Evolutionary conservation across 2,113 vertebrate genomes (phyloP).

Genomic region (Scomber colias): DNA sequence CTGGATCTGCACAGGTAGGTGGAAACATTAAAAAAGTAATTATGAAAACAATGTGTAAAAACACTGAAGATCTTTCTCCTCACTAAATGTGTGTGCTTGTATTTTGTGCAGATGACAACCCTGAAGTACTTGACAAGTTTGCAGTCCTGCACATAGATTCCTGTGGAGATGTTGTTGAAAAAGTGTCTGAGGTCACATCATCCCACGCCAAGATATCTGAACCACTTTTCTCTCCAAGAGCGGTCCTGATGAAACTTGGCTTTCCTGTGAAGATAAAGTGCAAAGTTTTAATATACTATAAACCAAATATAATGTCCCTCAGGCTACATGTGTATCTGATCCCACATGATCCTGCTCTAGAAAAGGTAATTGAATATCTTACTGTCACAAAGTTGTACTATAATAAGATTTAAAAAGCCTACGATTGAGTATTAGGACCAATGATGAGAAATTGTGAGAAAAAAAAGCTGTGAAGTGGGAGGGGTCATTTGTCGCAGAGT

Average conservation of each 20-base stretch:
- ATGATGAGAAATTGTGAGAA: no score
- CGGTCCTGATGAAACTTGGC: conserved; percentile 1
- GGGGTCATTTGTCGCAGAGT: no score
- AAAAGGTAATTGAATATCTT: neutral
- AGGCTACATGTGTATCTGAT: conserved; percentile 16
- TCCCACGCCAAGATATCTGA: conserved; percentile 9
- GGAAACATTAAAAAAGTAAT: neutral
- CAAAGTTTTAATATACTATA: conserved; percentile 19
- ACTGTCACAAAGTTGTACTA: no score
- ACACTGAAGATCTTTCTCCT: no score
- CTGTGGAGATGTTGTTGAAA: conserved; percentile 16
- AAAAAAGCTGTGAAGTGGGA: no score
- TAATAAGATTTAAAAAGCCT: no score
- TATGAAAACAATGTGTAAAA: neutral
- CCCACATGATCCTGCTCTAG: conserved; percentile 5
- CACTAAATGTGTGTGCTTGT: neutral
- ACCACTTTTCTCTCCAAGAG: conserved; percentile 8
- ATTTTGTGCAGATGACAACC: conserved; percentile 2
- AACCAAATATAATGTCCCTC: conserved; percentile 19
- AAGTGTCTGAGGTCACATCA: neutral
- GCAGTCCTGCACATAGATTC: conserved; percentile 5
- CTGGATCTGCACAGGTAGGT: conserved; percentile 6
- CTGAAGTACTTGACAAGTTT: neutral
- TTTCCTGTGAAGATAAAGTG: neutral
- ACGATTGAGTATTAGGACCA: no score